Conservation (phyloP, 2,113 vertebrate genomes). For the Microtus pennsylvanicus region DNA sequence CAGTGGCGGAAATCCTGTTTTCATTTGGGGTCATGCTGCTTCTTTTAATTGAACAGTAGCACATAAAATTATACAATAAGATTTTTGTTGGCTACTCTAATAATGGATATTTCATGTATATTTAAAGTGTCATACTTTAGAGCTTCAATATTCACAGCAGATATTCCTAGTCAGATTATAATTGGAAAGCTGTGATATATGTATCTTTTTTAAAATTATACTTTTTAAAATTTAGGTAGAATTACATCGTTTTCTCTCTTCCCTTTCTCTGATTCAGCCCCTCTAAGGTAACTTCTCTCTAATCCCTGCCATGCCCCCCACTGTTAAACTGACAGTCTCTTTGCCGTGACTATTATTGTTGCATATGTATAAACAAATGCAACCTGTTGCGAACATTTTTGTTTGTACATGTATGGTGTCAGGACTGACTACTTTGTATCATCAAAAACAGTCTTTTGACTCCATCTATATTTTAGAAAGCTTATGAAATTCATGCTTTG, state of each 20-base stretch:
- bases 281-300: not conserved
- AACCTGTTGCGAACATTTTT: not conserved
- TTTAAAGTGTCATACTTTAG: constrained; percentile 47
- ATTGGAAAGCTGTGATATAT: not conserved
- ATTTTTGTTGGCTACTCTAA: not conserved
- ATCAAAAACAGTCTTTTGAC: not conserved
- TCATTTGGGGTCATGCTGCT: not conserved
- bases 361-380: too few species aligned
- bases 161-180: not conserved
- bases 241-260: not conserved
- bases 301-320: not conserved
- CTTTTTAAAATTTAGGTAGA: not conserved
- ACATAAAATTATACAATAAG: not conserved
- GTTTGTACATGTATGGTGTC: not conserved
- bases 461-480: not conserved
- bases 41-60: constrained; percentile 24
- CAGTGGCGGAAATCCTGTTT: not conserved
- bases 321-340: too few species aligned
- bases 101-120: not conserved
- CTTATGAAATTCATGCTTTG: not conserved
- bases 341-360: not conserved
- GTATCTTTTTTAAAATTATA: not conserved
- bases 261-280: not conserved
- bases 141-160: not conserved
- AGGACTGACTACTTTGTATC: not conserved